Percentiles rank a stretch among this genome's conserved stretches.
Evolutionary conservation across 2,888 invertebrate genomes (phyloP).

Genomic region (Eristalis arbustorum): DNA sequence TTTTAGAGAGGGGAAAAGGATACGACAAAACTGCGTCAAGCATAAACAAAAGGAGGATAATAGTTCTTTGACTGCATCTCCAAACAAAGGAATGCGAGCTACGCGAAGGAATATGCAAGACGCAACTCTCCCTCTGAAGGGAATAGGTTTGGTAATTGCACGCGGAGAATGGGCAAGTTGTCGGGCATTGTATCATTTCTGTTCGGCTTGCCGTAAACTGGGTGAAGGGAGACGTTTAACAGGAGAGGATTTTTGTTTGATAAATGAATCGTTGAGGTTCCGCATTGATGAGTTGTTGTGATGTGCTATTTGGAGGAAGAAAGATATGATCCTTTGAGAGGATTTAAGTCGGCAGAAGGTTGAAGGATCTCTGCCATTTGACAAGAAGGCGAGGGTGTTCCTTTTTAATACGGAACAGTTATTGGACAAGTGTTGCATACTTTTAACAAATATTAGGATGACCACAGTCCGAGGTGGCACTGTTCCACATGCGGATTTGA

Average conservation of each 20-base stretch:
- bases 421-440: too few species aligned
- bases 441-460: too few species aligned
- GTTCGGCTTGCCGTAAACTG: neutral
- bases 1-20: neutral
- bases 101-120: conserved; percentile 1
- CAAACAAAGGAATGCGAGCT: conserved; percentile 9
- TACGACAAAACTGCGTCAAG: conserved; percentile 35
- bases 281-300: neutral
- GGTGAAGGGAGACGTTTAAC: neutral
- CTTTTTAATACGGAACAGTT: too few species aligned
- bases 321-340: neutral
- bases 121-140: neutral
- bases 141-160: neutral
- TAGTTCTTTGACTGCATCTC: conserved; percentile 25
- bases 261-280: neutral
- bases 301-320: neutral
- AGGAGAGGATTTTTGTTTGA: neutral
- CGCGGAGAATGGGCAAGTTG: neutral
- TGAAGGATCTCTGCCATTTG: too few species aligned
- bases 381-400: too few species aligned
- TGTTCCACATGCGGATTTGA: too few species aligned
- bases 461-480: too few species aligned
- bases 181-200: neutral
- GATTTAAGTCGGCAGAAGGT: too few species aligned
- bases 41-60: conserved; percentile 14